Percentiles rank a stretch among this genome's conserved stretches.
Evolutionary conservation across 2,888 invertebrate genomes (phyloP).

Genomic region (Sicus ferrugineus): DNA sequence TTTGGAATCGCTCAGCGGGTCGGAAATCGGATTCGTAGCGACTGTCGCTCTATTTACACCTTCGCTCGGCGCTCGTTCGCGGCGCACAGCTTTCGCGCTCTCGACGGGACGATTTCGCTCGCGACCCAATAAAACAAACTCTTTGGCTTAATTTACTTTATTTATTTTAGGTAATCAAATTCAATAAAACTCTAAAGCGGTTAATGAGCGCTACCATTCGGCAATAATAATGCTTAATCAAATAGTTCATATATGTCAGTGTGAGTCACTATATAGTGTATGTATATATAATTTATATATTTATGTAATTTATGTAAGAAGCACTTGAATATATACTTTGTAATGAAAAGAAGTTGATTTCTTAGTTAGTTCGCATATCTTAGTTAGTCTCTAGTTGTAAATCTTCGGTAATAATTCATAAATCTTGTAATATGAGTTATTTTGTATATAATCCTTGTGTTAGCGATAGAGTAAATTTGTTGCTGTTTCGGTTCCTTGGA

Average conservation of each 20-base stretch:
- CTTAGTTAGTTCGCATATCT: constrained; percentile 30
- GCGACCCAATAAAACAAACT: constrained; percentile 40
- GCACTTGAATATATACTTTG: constrained; percentile 65
- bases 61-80: constrained; percentile 13
- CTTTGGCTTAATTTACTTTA: constrained; percentile 37
- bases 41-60: neutral
- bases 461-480: constrained; percentile 27
- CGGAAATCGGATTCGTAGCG: neutral
- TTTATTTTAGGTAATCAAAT: constrained; percentile 41
- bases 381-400: constrained; percentile 30
- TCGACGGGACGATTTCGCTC: constrained; percentile 31
- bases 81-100: constrained; percentile 24
- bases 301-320: constrained; percentile 61
- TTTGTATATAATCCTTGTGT: constrained; percentile 23
- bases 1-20: neutral
- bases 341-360: constrained; percentile 58
- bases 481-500: constrained; percentile 14
- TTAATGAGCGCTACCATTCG: constrained; percentile 42
- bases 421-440: constrained; percentile 11
- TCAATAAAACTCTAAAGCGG: constrained; percentile 51
- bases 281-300: constrained; percentile 51
- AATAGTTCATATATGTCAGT: constrained; percentile 39
- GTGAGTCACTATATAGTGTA: constrained; percentile 38
- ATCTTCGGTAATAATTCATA: constrained; percentile 21
- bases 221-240: constrained; percentile 35